phyloP scores from a whole-genome alignment of 30 jellyfish, hydroid and myxozoan species.

The Morbakka virulenta region DNA sequence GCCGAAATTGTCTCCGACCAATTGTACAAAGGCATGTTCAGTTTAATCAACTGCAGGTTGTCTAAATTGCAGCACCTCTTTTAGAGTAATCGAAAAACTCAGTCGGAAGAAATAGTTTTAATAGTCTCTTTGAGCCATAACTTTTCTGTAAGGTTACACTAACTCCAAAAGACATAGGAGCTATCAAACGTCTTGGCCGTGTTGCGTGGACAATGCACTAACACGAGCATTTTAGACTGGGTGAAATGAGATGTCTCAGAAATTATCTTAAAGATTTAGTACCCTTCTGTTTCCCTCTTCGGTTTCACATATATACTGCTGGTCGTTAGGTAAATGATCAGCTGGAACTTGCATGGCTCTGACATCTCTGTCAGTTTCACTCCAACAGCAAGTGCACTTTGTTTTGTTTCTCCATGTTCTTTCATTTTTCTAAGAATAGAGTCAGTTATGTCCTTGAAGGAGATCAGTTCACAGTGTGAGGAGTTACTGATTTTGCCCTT shows the following conservation, averaged over 20 bases:
- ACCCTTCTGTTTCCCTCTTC: slow-evolving; percentile 23
- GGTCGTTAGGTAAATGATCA: too few relatives aligned
- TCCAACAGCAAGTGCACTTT: slow-evolving; percentile 35
- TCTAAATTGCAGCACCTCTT: slow-evolving; percentile 50
- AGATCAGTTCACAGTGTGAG: slow-evolving; percentile 15
- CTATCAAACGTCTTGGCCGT: slow-evolving; percentile 38
- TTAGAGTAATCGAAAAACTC: slow-evolving; percentile 51
- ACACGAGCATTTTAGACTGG: too few relatives aligned
- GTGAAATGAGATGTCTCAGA: too few relatives aligned
- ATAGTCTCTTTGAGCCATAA: slow-evolving; percentile 55
- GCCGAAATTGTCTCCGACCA: slow-evolving; percentile 52
- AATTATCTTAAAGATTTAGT: slow-evolving; percentile 12
- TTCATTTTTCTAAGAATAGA: not conserved
- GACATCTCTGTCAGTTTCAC: slow-evolving; percentile 29
- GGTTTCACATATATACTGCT: too few relatives aligned
- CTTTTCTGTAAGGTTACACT: slow-evolving; percentile 48
- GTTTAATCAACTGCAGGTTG: slow-evolving; percentile 42
- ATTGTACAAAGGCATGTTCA: slow-evolving; percentile 14
- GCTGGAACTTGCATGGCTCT: too few relatives aligned
- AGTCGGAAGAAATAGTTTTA: slow-evolving; percentile 24
- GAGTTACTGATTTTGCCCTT: too few relatives aligned
- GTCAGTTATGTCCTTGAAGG: slow-evolving; percentile 60
- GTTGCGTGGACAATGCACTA: slow-evolving; percentile 59
- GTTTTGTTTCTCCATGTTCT: slow-evolving; percentile 36
- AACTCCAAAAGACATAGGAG: slow-evolving; percentile 53